These are phyloP conservation scores for Crotalus helleri DNA, from an alignment of 2,113 vertebrate genomes.

Conservation along the genomic window DNA sequence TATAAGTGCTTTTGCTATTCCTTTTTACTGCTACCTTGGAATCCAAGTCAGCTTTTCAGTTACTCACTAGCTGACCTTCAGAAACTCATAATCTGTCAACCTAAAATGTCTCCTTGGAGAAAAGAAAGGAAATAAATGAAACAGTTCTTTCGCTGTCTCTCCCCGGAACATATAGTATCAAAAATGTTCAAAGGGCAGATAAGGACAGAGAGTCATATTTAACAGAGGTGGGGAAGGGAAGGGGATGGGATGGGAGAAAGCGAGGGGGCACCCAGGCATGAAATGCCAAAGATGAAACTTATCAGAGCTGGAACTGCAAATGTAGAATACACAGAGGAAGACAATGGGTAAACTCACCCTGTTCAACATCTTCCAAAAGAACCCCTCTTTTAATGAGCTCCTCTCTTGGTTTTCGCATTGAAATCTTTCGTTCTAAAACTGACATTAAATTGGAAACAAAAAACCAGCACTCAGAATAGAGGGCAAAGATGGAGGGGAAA, in stretches of 20 bases:
- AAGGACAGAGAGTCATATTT: not conserved
- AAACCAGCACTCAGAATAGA: conserved; percentile 64
- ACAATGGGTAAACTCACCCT: conserved; percentile 75
- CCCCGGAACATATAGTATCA: not conserved
- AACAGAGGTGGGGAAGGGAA: not conserved
- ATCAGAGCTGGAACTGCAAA: conserved; percentile 24
- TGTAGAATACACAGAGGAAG: conserved; percentile 45
- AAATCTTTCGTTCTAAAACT: conserved; percentile 99
- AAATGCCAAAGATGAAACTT: not conserved
- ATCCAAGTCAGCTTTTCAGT: not conserved
- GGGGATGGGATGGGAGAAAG: not conserved
- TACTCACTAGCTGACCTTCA: not conserved
- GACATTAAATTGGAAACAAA: conserved; percentile 65
- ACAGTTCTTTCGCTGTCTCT: not conserved
- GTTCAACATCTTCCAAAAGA: conserved; percentile 90
- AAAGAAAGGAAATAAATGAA: not conserved
- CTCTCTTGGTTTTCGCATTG: conserved; percentile 92
- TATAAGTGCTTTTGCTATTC: not conserved
- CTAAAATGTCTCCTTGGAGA: not conserved
- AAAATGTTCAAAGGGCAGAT: not conserved
- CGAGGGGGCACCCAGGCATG: not conserved
- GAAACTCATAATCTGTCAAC: not conserved
- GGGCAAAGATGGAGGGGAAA: conserved; percentile 11
- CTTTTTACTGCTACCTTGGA: not conserved
- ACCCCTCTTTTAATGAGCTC: conserved; percentile 96